phyloP scores from a whole-genome alignment of 2,113 vertebrate species.

The Aleadryas rufinucha region DNA sequence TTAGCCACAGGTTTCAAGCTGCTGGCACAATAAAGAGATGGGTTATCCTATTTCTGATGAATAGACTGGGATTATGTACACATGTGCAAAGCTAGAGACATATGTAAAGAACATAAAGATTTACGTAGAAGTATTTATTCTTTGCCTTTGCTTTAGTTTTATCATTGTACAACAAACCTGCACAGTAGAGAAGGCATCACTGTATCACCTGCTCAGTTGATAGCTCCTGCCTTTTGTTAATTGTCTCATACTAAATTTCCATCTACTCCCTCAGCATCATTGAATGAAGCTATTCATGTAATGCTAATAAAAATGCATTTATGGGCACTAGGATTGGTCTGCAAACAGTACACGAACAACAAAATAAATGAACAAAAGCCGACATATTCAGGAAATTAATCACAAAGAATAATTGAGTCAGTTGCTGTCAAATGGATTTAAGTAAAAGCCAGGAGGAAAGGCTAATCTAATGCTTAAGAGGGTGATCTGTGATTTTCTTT shows the following conservation, averaged over 20 bases:
- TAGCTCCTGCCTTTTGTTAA: neutral
- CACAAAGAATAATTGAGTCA: neutral
- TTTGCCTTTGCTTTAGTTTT: neutral
- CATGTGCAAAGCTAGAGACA: neutral
- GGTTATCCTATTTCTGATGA: neutral
- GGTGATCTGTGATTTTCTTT: neutral
- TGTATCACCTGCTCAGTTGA: neutral
- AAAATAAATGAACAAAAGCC: neutral
- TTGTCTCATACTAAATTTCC: neutral
- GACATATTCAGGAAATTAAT: neutral
- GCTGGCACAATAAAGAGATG: neutral
- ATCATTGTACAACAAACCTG: neutral
- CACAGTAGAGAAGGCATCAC: neutral
- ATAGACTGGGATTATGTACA: neutral
- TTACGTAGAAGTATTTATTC: neutral
- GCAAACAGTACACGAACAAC: neutral
- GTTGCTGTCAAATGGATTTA: neutral
- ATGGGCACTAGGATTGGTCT: neutral
- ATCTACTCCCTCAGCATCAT: neutral
- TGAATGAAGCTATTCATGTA: neutral
- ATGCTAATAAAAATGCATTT: neutral
- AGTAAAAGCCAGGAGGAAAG: constrained; percentile 17
- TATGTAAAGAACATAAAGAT: neutral
- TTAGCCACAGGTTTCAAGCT: neutral
- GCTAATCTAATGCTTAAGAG: constrained; percentile 6